phyloP scores from a whole-genome alignment of 2,797 vertebrate species.

The Sarcoramphus papa region DNA sequence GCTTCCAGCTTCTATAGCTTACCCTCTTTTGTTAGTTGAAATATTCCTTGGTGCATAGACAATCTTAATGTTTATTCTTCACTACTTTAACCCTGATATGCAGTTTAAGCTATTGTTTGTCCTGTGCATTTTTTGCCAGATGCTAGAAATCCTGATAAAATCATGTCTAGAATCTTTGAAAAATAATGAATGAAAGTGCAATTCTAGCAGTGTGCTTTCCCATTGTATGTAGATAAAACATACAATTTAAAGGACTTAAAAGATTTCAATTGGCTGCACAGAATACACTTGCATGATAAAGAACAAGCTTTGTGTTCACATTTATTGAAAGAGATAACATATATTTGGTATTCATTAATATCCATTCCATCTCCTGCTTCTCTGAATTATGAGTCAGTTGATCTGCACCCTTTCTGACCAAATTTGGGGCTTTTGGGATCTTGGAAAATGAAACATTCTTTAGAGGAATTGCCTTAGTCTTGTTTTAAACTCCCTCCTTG shows the following conservation, averaged over 20 bases:
- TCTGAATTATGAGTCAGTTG: not conserved
- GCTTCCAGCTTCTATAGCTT: not conserved
- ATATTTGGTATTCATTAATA: not conserved
- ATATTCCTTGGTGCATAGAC: not conserved
- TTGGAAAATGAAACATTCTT: not conserved
- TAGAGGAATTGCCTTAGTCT: not conserved
- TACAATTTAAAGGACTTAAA: not conserved
- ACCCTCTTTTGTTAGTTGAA: not conserved
- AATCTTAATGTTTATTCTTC: not conserved
- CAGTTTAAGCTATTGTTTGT: conserved; percentile 2
- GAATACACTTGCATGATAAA: not conserved
- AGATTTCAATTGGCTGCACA: not conserved
- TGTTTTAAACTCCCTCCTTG: not conserved
- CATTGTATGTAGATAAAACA: not conserved
- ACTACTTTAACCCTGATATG: not conserved
- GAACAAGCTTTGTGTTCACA: not conserved
- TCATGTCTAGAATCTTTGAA: not conserved
- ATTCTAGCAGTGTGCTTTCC: not conserved
- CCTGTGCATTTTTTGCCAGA: not conserved
- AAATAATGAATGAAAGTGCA: not conserved
- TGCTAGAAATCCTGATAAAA: not conserved
- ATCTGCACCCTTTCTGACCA: not conserved
- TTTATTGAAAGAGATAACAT: not conserved
- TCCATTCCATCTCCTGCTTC: not conserved
- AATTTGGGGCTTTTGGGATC: not conserved